Evolutionary conservation across 2,888 invertebrate genomes (phyloP), one percentile per base, ranked within the genome.

Genomic region (Heliconius ethilla): DNA sequence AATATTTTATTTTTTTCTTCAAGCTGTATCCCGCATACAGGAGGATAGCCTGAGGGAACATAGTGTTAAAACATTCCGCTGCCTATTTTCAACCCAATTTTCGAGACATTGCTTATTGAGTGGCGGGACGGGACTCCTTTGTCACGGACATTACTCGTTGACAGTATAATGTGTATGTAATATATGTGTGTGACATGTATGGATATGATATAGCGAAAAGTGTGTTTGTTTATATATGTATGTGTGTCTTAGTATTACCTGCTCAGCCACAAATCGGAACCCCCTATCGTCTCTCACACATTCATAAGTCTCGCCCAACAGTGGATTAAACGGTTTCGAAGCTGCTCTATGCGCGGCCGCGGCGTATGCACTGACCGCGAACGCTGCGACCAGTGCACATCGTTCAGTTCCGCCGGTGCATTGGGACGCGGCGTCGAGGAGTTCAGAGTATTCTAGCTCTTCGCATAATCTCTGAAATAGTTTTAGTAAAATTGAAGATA

Each of bases 281-380:
- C 97, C 97, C 84, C 96, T 95, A 86, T 98, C 98, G 83, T 96
- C 96, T 2, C 97, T 87, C 59, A 96, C 95, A 86, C 97, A 97
- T 91, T 98, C 98, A 89, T 96, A 98, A 0, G 97, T 97, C 94
- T 98, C 98, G 0, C 96, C 97, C 51, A 97, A 94, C 77, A 98
- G 91, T 25, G 98, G 97, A 93, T 98, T 98, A 93, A 98, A 98
- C 1, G 97, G 97, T 88, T 98, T 98, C 86, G 96, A 96, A 70
- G 97, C 97, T 62, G 97, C 97, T 74, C 98, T 95, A 95, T 97
- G 91, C 91, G 96, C 83, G 95, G 96, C 85, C 92, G 96, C 87
- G 0, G 97, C 96, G 91, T 98, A 98, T 51, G 96, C 95, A 79
- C 97, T 97, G 2, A 98, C 97, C 0, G 97, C 97, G 92, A 98